Percentiles rank a stretch among this genome's conserved stretches.
These are phyloP conservation scores for Anodontia alba DNA, from an alignment of 2,888 invertebrate species.

Conservation along the genomic window DNA sequence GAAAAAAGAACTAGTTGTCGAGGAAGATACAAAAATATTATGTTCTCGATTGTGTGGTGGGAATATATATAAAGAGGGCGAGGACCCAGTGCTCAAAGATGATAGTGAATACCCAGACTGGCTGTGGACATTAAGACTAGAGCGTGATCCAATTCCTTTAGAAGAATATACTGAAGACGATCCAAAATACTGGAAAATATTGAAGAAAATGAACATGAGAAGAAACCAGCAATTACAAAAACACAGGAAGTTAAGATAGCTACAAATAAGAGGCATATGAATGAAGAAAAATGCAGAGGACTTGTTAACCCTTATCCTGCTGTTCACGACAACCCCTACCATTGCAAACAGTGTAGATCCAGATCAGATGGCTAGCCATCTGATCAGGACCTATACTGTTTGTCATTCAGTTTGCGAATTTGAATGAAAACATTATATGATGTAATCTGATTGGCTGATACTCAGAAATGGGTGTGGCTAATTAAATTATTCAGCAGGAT, in stretches of 20 bases:
- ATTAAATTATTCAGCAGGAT: too few relatives aligned
- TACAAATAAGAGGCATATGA: too few relatives aligned
- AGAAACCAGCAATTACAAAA: conserved; percentile 53
- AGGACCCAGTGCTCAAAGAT: conserved; percentile 91
- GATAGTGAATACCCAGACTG: conserved; percentile 96
- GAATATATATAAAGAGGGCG: conserved; percentile 90
- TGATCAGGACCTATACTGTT: background rate
- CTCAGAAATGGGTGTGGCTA: too few relatives aligned
- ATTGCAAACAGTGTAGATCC: background rate
- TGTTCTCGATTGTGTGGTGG: conserved; percentile 93
- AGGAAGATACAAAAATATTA: conserved; percentile 92
- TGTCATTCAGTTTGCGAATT: too few relatives aligned
- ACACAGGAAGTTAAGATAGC: conserved; percentile 24
- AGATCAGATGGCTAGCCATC: background rate
- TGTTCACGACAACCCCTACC: too few relatives aligned
- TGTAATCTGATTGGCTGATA: too few relatives aligned
- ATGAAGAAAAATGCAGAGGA: too few relatives aligned
- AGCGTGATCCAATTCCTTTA: conserved; percentile 87
- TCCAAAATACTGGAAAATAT: conserved; percentile 92
- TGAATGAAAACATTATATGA: too few relatives aligned
- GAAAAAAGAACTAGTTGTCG: conserved; percentile 87
- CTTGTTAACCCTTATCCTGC: too few relatives aligned
- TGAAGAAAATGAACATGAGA: conserved; percentile 85
- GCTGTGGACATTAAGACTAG: conserved; percentile 92
- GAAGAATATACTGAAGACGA: conserved; percentile 92